These are phyloP conservation scores for Gouania willdenowi DNA, from an alignment of 2,797 vertebrate species.

Conservation along the genomic window DNA sequence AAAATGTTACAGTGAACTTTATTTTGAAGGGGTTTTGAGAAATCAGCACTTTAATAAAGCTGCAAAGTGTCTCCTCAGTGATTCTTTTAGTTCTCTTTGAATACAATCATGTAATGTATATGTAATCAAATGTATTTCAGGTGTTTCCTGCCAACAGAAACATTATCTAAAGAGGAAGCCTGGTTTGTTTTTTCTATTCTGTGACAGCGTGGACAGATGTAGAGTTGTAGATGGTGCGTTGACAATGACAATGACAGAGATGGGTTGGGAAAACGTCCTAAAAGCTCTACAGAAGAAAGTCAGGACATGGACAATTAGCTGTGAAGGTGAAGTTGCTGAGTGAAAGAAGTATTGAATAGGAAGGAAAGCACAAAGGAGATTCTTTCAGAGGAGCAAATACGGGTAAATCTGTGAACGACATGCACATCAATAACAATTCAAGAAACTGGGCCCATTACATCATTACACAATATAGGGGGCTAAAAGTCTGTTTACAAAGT, in stretches of 20 bases:
- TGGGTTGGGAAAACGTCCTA: constrained; percentile 23
- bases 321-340: constrained; percentile 40
- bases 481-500: too few relatives aligned
- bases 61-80: too few relatives aligned
- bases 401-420: background rate
- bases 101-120: too few relatives aligned
- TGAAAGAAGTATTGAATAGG: constrained; percentile 34
- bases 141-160: too few relatives aligned
- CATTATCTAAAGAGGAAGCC: background rate
- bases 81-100: too few relatives aligned
- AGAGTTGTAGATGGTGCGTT: constrained; percentile 36
- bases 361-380: constrained; percentile 13
- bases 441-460: too few relatives aligned
- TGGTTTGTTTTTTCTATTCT: constrained; percentile 13
- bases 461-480: too few relatives aligned
- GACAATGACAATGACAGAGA: constrained; percentile 35
- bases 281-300: constrained; percentile 23
- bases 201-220: constrained; percentile 23
- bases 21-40: too few relatives aligned
- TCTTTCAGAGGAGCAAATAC: background rate
- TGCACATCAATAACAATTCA: too few relatives aligned
- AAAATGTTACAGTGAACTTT: too few relatives aligned
- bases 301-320: constrained; percentile 54
- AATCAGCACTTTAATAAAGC: too few relatives aligned
- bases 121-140: too few relatives aligned